These are phyloP conservation scores for Holothuria glaberrima DNA, from an alignment of 35 echinoderm and acorn worm genomes.

Conservation along the genomic window DNA sequence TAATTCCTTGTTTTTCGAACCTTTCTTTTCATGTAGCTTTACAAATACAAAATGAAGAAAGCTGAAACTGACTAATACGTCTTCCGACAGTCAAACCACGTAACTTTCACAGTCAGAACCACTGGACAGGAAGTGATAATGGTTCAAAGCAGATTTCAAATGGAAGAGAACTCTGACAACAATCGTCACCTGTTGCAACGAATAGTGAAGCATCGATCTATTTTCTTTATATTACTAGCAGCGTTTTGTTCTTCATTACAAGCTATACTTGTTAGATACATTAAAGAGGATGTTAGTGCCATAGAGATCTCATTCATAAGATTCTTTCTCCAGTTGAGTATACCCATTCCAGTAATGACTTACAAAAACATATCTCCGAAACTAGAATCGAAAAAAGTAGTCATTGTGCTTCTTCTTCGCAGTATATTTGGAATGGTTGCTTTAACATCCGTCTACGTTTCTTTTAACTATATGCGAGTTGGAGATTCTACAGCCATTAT, in stretches of 20 bases:
- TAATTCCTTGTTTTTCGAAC: no score
- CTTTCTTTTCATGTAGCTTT: no score
- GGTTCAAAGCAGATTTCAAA: no score
- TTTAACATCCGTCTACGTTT: background rate
- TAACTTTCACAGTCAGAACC: no score
- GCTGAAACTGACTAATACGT: background rate
- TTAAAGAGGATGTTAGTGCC: background rate
- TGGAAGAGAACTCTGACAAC: no score
- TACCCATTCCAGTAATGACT: background rate
- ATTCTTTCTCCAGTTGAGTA: slow-evolving; percentile 5
- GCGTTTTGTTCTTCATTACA: background rate
- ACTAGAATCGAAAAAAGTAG: background rate
- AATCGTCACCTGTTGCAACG: no score
- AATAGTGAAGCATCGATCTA: no score
- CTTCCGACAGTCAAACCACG: background rate
- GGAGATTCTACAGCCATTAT: slow-evolving; percentile 18
- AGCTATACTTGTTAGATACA: background rate
- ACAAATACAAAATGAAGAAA: no score
- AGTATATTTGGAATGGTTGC: background rate
- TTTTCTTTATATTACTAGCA: no score
- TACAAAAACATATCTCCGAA: background rate
- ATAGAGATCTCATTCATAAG: background rate
- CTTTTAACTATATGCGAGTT: background rate
- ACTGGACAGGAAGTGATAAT: no score
- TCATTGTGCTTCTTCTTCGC: background rate